Base-by-base conservation (phyloP, 2,888 invertebrate species). In the Seira sanloemensis region DNA sequence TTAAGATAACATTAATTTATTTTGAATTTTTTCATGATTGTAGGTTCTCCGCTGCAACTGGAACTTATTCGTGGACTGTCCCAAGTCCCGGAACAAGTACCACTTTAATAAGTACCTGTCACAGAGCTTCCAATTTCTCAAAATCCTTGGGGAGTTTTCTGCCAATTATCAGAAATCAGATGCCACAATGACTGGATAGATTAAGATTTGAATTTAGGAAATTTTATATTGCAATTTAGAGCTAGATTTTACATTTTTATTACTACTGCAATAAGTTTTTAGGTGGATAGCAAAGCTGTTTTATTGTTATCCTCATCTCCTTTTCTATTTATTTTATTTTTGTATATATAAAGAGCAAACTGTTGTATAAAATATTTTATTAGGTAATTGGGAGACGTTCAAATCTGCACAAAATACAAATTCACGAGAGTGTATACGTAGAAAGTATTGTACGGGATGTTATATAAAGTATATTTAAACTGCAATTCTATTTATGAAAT, bases 11-110 rank as follows among this genome's bases (percentile, higher is more conserved):
- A 4, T 2, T 75, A 54, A 37, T 62, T 50, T 7, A 26, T 67
- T 54, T 18, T 18, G 27, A 50, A 46, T 65, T 21, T 80, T 71
- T 62, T 62, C 24, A 27, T 18, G 2, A 23, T 58, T 65, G 0
- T 26, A 96, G 23, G 96, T 97, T 86, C 93, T 97, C 2, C 97
- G 97, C 91, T 97, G 97, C 91, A 97, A 97, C 91, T 97, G 97
- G 97, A 97, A 96, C 96, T 96, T 97, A 92, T 97, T 97, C 91
- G 97, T 97, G 0, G 97, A 97, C 91, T 97, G 97, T 91, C 95
- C 95, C 91, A 93, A 94, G 78, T 96, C 96, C 23, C 94, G 94
- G 89, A 94, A 94, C 87, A 92, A 96, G 25, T 97, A 97, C 91
- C 96, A 97, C 90, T 96, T 97, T 16, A 97, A 97, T 91, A 96